phyloP scores from a whole-genome alignment of 1,140 invertebrate genomes.

The Micrasema longulum region DNA sequence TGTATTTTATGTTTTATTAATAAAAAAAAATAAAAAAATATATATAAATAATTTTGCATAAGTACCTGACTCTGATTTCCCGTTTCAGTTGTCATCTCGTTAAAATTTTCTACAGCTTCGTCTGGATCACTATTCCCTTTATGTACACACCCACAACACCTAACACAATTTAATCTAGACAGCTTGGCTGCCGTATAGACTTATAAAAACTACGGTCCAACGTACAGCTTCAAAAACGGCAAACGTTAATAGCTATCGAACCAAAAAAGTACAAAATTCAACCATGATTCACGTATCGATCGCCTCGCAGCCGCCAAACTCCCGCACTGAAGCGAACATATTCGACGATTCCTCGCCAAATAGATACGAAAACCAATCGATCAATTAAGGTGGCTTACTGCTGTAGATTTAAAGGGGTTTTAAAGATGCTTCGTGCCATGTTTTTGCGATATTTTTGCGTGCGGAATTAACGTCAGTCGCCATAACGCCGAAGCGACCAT shows the following conservation, averaged over 20 bases:
- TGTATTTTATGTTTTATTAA: no score
- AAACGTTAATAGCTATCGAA: background rate
- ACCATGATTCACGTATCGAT: conserved; percentile 15
- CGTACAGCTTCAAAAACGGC: background rate
- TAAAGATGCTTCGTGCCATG: no score
- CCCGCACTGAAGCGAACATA: no score
- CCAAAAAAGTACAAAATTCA: no score
- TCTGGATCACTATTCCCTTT: conserved; percentile 37
- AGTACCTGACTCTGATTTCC: conserved; percentile 48
- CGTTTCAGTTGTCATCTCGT: conserved; percentile 51
- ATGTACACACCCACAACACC: conserved; percentile 54
- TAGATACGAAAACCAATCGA: no score
- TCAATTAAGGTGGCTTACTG: no score
- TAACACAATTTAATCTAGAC: conserved; percentile 49
- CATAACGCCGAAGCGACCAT: conserved; percentile 2
- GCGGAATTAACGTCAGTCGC: background rate
- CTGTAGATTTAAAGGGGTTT: no score
- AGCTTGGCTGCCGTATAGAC: conserved; percentile 40
- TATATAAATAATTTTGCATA: no score
- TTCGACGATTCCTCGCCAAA: no score
- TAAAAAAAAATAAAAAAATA: no score
- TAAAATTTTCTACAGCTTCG: conserved; percentile 35
- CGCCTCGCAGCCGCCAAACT: no score
- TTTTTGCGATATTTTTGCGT: background rate
- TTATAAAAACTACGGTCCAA: conserved; percentile 21